Percentiles rank a stretch among this genome's conserved stretches.
These are phyloP conservation scores for Eunapius fragilis DNA, from an alignment of 37 sponge, comb jelly and placozoan genomes.

Conservation along the genomic window DNA sequence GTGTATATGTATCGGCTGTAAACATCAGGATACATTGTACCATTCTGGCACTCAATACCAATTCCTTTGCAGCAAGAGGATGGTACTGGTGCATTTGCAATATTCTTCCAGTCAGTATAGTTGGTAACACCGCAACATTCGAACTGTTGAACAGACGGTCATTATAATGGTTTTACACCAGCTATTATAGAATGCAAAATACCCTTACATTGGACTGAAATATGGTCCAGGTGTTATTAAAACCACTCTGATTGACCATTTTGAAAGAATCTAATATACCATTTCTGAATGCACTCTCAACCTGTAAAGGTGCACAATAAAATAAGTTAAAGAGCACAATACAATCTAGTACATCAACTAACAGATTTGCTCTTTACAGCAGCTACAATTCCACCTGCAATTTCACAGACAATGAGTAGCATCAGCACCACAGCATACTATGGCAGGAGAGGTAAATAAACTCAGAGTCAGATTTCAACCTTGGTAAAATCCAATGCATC, in stretches of 20 bases:
- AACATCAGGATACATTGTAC: neutral
- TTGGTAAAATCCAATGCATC: too few species aligned
- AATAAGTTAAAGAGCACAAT: neutral
- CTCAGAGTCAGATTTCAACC: too few species aligned
- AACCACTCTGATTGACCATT: neutral
- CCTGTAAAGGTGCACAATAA: neutral
- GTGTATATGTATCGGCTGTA: neutral
- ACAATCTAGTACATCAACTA: neutral
- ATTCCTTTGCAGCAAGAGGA: neutral
- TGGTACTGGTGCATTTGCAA: neutral
- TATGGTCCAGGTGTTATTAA: neutral
- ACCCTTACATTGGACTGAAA: neutral
- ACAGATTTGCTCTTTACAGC: slow-evolving; percentile 45
- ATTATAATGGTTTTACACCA: neutral
- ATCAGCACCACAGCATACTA: slow-evolving; percentile 61
- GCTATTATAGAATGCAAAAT: too few species aligned
- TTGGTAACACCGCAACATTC: slow-evolving; percentile 57
- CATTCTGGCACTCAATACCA: neutral
- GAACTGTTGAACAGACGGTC: slow-evolving; percentile 3
- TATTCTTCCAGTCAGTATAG: slow-evolving; percentile 9
- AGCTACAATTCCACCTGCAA: slow-evolving; percentile 71
- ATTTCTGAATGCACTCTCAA: neutral
- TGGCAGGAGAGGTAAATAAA: too few species aligned
- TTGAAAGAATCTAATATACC: neutral
- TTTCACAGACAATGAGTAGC: slow-evolving; percentile 52